Evolutionary conservation across 2,888 invertebrate genomes (phyloP).

Genomic region (Leucoma salicis): DNA sequence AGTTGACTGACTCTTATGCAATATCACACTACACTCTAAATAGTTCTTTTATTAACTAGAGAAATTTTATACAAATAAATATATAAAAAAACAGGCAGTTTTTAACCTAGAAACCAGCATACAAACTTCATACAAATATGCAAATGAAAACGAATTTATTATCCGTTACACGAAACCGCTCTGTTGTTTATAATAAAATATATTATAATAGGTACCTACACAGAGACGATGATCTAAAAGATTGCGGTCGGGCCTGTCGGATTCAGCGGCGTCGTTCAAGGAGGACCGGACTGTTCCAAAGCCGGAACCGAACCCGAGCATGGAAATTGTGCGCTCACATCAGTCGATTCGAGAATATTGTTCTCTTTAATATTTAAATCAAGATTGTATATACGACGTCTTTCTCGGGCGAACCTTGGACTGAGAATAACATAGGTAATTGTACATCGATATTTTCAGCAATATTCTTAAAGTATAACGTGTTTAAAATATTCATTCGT

Average conservation of each 20-base stretch:
- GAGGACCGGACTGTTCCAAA: slow-evolving; percentile 75
- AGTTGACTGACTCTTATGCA: slow-evolving; percentile 27
- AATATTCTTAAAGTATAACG: slow-evolving; percentile 25
- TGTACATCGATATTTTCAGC: slow-evolving; percentile 12
- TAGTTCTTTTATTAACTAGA: slow-evolving; percentile 36
- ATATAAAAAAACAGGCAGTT: slow-evolving; percentile 11
- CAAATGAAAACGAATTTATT: slow-evolving; percentile 30
- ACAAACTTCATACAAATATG: no score
- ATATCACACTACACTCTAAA: slow-evolving; percentile 19
- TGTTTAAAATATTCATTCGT: slow-evolving; percentile 19
- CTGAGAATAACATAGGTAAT: slow-evolving; percentile 9
- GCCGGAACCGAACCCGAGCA: slow-evolving; percentile 67
- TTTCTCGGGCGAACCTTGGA: slow-evolving; percentile 9
- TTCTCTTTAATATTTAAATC: slow-evolving; percentile 36
- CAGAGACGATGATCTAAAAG: slow-evolving; percentile 63
- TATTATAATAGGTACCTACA: slow-evolving; percentile 32
- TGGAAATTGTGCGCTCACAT: slow-evolving; percentile 55
- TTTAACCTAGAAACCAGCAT: background rate
- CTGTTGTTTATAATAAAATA: slow-evolving; percentile 31
- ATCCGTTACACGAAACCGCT: slow-evolving; percentile 30
- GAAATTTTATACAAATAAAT: slow-evolving; percentile 24
- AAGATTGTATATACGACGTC: slow-evolving; percentile 26
- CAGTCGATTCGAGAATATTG: slow-evolving; percentile 37
- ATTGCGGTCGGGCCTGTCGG: slow-evolving; percentile 57
- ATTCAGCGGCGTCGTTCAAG: slow-evolving; percentile 64